Conservation (phyloP, 2,797 vertebrate genomes). For the Onychomys leucogaster region DNA sequence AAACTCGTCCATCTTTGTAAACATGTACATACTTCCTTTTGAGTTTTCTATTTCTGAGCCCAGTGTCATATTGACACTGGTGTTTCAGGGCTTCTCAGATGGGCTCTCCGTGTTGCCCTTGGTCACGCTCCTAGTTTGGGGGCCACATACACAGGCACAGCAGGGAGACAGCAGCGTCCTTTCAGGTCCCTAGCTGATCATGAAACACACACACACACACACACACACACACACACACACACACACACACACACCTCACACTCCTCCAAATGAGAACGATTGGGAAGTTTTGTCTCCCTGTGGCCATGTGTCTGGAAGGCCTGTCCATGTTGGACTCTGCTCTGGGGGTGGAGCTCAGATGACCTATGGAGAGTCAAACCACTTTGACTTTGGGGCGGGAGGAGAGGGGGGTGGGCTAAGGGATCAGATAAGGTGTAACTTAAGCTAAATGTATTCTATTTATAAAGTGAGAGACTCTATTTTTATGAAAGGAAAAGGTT, state of each 20-base stretch:
- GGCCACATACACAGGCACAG: conserved; percentile 76
- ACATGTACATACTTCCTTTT: conserved; percentile 89
- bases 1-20: conserved; percentile 82
- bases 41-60: conserved; percentile 84
- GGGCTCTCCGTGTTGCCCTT: conserved; percentile 68
- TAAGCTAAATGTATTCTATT: conserved; percentile 85
- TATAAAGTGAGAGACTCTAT: conserved; percentile 86
- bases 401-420: conserved; percentile 3
- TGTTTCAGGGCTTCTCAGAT: conserved; percentile 84
- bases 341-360: conserved; percentile 26
- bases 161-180: background rate
- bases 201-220: background rate
- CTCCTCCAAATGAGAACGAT: background rate
- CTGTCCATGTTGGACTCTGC: background rate
- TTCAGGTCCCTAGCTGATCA: conserved; percentile 59
- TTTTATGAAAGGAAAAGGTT: conserved; percentile 85
- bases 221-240: background rate
- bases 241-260: background rate
- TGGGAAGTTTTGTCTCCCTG: conserved; percentile 21
- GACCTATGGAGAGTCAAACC: background rate
- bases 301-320: conserved; percentile 78
- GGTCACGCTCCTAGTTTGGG: conserved; percentile 60
- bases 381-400: conserved; percentile 50
- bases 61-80: conserved; percentile 90
- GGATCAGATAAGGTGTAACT: conserved; percentile 68